Conservation (phyloP, 2,113 vertebrate genomes). For the Columba janthina region DNA sequence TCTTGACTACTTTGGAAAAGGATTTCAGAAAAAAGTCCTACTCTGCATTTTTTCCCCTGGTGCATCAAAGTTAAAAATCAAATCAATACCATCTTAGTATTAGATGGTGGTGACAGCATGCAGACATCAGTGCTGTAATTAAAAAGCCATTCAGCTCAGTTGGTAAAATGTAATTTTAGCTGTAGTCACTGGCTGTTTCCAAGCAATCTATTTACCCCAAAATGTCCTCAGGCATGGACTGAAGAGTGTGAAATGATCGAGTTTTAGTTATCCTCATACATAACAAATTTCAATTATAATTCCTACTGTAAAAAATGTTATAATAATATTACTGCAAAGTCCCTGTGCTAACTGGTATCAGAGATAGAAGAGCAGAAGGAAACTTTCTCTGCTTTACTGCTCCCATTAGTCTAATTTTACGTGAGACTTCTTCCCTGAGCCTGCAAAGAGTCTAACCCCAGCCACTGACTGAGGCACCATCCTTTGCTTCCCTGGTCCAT, state of each 20-base stretch:
- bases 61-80: constrained; percentile 78
- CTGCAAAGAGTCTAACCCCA: background rate
- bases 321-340: constrained; percentile 67
- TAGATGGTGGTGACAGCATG: constrained; percentile 76
- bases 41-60: constrained; percentile 64
- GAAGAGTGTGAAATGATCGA: constrained; percentile 78
- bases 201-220: constrained; percentile 82
- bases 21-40: constrained; percentile 62
- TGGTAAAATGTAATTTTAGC: constrained; percentile 82
- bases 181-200: constrained; percentile 77
- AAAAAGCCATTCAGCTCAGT: constrained; percentile 81
- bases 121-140: constrained; percentile 79
- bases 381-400: constrained; percentile 46
- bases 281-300: constrained; percentile 81
- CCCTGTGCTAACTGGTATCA: constrained; percentile 44
- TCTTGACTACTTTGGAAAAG: constrained; percentile 59
- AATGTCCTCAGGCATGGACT: constrained; percentile 77
- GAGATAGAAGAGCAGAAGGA: constrained; percentile 19
- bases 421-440: background rate
- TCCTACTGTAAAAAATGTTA: constrained; percentile 77
- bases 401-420: constrained; percentile 35
- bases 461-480: background rate
- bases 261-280: constrained; percentile 80
- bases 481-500: background rate
- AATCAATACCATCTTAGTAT: constrained; percentile 79